Base-by-base conservation (phyloP, 2,888 invertebrate species). In the Hipparchia sbordonii region DNA sequence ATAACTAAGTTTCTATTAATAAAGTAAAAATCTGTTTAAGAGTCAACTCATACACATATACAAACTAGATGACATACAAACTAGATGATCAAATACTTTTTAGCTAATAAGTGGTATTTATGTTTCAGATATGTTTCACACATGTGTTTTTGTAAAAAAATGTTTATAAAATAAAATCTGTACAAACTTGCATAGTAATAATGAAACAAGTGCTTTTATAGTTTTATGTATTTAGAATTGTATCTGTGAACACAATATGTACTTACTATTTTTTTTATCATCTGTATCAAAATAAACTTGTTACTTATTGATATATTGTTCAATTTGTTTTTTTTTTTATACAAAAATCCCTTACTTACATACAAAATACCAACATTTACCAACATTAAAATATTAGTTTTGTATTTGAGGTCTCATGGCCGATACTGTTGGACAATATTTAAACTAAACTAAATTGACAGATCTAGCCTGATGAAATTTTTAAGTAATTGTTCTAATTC, bases 261-360 rank as follows among this genome's bases (percentile, higher is more conserved):
- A 60, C 84, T 82, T 88, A 86, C 85, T 85, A 85, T 77, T 86
- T 52, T 84, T 87, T 76, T 84, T 85, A 89, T 90, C 83, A 84
- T 86, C 87, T 89, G 86, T 91, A 90, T 90, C 84, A 82, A 88
- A 92, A 90, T 90, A 91, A 92, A 92, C 85, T 90, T 91, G 91
- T 91, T 92, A 57, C 57, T 57, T 57, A 91, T 84, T 84, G 82
- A 89, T 89, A 87, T 87, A 48, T 88, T 88, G 87, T 87, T 90
- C 84, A 81, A 80, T 83, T 87, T 84, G 78, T 85, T 86, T 84
- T 81, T 77, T 86, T 84, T 87, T 81, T 75, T 45, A 56, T 46
- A 51, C 52, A 23, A 62, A 60, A 57, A 57, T 57, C 56, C 56
- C 56, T 57, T 10, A 12, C 9, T 33, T 45, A 6, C 39, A 60